Base-by-base conservation (phyloP, 1,140 invertebrate species). In the Drosophila asahinai region DNA sequence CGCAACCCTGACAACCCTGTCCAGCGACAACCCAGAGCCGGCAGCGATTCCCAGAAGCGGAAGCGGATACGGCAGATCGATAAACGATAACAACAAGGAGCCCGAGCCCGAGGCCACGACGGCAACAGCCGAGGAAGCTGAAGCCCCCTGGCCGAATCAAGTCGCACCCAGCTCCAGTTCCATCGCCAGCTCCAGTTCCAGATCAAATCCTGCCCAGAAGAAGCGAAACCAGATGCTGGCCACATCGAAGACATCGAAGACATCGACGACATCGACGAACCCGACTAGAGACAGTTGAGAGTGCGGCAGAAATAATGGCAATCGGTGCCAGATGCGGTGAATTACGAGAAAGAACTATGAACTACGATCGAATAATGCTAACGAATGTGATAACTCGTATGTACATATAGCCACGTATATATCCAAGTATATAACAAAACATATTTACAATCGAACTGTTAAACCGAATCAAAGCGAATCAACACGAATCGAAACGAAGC, bases 361-460 rank as follows among this genome's bases (percentile, higher is more conserved):
- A 86, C 43, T 71, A 78, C 43, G 73, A 77, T 67, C 55, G 57
- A 74, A 78, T 75, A 82, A 86, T 86, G 76, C 83, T 79, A 87
- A 87, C 72, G 40, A 79, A 87, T 89, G 84, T 89, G 84, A 89
- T 89, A 89, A 89, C 55, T 81, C 68, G 77, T 84, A 89, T 84
- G 84, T 84, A 81, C 80, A 84, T 84, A 83, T 86, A 89, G 78
- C 75, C 72, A 90, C 71, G 71, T 81, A 84, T 84, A 83, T 87
- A 87, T 72, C 71, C 66, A 87, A 80, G 62, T 66, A 68, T 62
- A 67, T 67, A 70, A 66, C 36, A 66, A 71, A 71, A 71, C n/a
- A 71, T 84, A 84, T 89, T 80, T 80, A 83, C 84, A 86, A 73
- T 72, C 58, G 80, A 76, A 86, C 67, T 68, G 45, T 47, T 72